Conservation (phyloP, 2,113 vertebrate genomes). For the Cebidichthys violaceus region DNA sequence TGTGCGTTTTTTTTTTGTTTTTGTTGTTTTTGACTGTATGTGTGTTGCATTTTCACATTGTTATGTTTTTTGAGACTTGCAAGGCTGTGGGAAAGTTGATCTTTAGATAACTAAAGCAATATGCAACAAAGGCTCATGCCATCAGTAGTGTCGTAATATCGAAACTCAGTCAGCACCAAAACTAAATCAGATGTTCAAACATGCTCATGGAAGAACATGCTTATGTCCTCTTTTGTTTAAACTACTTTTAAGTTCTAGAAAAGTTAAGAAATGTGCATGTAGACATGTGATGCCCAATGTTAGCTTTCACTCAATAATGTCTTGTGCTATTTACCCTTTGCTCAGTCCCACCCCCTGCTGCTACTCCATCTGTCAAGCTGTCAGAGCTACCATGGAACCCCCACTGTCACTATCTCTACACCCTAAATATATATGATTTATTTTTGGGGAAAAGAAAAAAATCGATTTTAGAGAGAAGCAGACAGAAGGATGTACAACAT, state of each 20-base stretch:
- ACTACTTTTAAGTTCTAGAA: background rate
- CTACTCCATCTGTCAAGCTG: no score
- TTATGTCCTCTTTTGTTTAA: background rate
- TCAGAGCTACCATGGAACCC: no score
- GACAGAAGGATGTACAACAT: no score
- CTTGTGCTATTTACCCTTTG: no score
- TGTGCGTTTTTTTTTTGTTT: background rate
- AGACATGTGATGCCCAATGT: background rate
- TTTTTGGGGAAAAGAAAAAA: no score
- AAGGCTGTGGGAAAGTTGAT: background rate
- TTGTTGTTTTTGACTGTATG: background rate
- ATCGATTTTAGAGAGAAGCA: no score
- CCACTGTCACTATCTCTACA: no score
- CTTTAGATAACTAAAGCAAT: slow-evolving; percentile 11
- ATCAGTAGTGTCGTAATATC: background rate
- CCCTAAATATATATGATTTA: no score
- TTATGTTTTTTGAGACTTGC: background rate
- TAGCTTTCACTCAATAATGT: background rate
- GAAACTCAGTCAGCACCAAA: background rate
- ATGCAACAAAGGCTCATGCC: background rate
- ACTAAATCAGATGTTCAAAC: background rate
- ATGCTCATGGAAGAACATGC: background rate
- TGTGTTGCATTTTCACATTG: background rate
- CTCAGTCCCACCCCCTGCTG: no score
- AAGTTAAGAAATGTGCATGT: background rate